Evolutionary conservation across 1,140 invertebrate species (phyloP).

Genomic region (Thaumatotibia leucotreta): DNA sequence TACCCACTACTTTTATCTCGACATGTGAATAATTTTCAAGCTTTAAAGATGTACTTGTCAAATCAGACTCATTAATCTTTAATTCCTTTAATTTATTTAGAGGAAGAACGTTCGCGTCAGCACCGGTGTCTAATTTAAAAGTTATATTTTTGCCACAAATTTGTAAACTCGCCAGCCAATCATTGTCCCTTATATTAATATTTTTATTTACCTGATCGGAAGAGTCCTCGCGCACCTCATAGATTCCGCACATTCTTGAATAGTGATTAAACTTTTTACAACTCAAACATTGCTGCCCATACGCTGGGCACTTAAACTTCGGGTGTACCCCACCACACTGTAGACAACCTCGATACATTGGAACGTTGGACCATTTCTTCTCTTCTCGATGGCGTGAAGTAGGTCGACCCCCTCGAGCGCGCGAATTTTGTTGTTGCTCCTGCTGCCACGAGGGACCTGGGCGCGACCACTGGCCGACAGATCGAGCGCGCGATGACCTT

Average conservation of each 20-base stretch:
- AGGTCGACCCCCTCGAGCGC: no score
- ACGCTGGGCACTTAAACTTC: neutral
- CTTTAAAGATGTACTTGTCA: neutral
- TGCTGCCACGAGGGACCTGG: no score
- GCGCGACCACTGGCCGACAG: no score
- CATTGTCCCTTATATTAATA: neutral
- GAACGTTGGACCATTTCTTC: no score
- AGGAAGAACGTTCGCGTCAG: neutral
- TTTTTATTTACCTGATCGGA: neutral
- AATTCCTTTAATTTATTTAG: neutral
- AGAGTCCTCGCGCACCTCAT: neutral
- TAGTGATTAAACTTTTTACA: neutral
- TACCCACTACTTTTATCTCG: neutral
- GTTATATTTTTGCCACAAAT: neutral
- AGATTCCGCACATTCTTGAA: neutral
- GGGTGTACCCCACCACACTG: neutral
- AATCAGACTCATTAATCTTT: neutral
- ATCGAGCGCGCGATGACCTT: neutral
- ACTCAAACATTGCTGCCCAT: neutral
- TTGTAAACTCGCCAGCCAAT: neutral
- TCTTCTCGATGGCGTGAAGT: no score
- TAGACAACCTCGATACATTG: neutral
- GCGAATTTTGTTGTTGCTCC: no score
- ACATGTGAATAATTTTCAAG: neutral
- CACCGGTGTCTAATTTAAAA: neutral